A percentile compares a stretch with the other conserved stretches of the same genome.
phyloP scores from a whole-genome alignment of 1,140 invertebrate species.

The Ericerus pela region DNA sequence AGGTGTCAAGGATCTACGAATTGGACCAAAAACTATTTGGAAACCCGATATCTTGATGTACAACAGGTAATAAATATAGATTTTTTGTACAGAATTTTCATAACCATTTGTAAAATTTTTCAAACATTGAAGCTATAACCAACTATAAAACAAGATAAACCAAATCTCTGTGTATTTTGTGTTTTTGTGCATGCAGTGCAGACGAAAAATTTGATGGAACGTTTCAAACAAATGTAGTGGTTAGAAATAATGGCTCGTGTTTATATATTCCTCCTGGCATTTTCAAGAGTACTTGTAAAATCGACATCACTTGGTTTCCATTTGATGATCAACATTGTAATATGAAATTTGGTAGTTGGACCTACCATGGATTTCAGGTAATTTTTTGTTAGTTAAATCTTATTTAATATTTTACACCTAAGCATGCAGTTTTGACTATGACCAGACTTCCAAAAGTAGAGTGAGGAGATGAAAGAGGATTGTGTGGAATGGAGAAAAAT shows the following conservation, averaged over 20 bases:
- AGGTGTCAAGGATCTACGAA: conserved; percentile 78
- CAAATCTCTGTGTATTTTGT: too few relatives aligned
- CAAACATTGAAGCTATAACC: too few relatives aligned
- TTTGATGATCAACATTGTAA: conserved; percentile 96
- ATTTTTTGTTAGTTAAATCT: too few relatives aligned
- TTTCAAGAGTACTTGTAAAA: conserved; percentile 98
- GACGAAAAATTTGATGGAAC: conserved; percentile 96
- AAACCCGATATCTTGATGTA: conserved; percentile 97
- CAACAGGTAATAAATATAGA: conserved; percentile 96
- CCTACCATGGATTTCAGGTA: conserved; percentile 85
- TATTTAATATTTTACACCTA: too few relatives aligned
- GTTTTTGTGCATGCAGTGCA: conserved; percentile 74
- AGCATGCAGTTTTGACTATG: too few relatives aligned
- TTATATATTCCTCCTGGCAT: conserved; percentile 94
- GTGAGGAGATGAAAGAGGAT: too few relatives aligned
- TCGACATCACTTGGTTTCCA: conserved; percentile 98
- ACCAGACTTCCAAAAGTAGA: too few relatives aligned
- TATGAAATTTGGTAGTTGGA: conserved; percentile 93
- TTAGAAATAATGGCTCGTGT: conserved; percentile 86
- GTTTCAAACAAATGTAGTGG: conserved; percentile 93
- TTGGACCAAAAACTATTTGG: conserved; percentile 91
- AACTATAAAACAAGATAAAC: too few relatives aligned
- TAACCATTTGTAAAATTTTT: too few relatives aligned
- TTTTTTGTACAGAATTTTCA: too few relatives aligned
- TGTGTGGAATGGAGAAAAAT: too few relatives aligned